These are phyloP conservation scores for Prunella himalayana DNA, from an alignment of 2,113 vertebrate species.

Conservation along the genomic window DNA sequence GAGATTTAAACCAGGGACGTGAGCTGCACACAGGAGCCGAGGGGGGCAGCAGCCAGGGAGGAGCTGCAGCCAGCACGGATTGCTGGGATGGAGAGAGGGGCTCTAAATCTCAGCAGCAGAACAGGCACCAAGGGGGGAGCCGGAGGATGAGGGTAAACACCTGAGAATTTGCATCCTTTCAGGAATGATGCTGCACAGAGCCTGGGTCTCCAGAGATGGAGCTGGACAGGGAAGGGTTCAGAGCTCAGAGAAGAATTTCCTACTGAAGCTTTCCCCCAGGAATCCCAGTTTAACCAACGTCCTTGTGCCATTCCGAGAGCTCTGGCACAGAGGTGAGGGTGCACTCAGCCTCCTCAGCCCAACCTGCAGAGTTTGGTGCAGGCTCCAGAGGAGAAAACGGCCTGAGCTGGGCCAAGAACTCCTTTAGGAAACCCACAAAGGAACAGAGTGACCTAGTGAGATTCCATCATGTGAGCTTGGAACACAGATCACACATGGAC, in stretches of 20 bases:
- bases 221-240: not conserved
- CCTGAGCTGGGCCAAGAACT: not conserved
- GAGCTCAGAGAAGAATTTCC: not conserved
- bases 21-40: not conserved
- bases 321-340: not conserved
- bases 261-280: not conserved
- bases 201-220: not conserved
- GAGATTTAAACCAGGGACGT: constrained; percentile 49
- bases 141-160: not conserved
- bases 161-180: not conserved
- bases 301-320: not conserved
- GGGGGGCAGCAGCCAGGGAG: not conserved
- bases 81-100: not conserved
- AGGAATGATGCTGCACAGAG: not conserved
- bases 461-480: not conserved
- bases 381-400: not conserved
- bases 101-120: not conserved
- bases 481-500: not conserved
- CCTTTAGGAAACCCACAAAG: not conserved
- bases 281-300: not conserved
- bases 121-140: not conserved
- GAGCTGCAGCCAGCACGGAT: not conserved
- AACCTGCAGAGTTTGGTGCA: not conserved
- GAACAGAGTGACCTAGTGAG: not conserved
- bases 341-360: not conserved